A percentile compares a stretch with the other conserved stretches of the same genome.
phyloP scores from a whole-genome alignment of 2,888 invertebrate species.

The Limnephilus rhombicus region DNA sequence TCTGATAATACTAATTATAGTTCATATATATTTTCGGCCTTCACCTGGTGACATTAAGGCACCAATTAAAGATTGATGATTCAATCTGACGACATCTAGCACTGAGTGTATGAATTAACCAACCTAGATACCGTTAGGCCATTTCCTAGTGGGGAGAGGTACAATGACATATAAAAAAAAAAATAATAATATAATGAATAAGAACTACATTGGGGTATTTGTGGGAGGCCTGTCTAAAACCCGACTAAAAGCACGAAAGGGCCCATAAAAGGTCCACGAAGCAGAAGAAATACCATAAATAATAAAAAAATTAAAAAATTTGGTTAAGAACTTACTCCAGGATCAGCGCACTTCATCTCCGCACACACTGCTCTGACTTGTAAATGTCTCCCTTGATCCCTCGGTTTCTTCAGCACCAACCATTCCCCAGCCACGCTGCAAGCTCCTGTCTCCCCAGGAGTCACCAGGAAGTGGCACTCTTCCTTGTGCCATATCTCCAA shows the following conservation, averaged over 20 bases:
- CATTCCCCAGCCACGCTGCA: conserved; percentile 1
- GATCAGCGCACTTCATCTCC: conserved; percentile 11
- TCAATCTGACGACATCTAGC: neutral
- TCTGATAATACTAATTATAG: no score
- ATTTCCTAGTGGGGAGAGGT: neutral
- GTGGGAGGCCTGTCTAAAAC: neutral
- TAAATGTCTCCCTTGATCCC: conserved; percentile 4
- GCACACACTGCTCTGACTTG: neutral
- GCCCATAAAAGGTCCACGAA: neutral
- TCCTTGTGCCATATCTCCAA: conserved; percentile 31
- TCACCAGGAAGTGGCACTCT: neutral
- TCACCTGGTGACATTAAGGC: neutral
- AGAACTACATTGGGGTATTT: neutral
- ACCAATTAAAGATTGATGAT: neutral
- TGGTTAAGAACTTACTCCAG: neutral
- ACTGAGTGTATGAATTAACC: neutral
- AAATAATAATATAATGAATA: no score
- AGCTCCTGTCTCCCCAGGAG: neutral
- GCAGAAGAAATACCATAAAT: neutral
- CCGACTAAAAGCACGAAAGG: neutral
- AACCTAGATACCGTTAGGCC: neutral
- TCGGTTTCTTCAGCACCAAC: conserved; percentile 27
- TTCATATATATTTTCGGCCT: neutral
- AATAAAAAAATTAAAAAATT: neutral
- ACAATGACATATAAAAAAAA: neutral